Base-by-base conservation (phyloP, 2,888 invertebrate species). In the Synergus gifuensis region DNA sequence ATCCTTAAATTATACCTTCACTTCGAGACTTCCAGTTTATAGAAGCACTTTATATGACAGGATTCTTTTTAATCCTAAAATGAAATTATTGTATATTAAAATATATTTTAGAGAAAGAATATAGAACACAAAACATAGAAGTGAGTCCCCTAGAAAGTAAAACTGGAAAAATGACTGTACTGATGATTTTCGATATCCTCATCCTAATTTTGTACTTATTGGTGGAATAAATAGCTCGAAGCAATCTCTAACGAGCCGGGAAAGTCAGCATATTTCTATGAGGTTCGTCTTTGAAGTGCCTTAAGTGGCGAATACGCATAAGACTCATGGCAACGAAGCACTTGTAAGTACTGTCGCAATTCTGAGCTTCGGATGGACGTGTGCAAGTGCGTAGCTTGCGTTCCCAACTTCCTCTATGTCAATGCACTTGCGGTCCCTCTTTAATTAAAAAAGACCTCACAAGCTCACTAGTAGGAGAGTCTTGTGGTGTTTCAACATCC, bases 401-500 rank as follows among this genome's bases (percentile, higher is more conserved):
- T 81, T 79, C 60, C 77, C 80, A 77, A 69, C 66, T 69, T 73
- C 40, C 66, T 77, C 79, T 76, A 78, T 81, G 62, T 76, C 80
- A 78, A 78, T 78, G 60, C 81, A 79, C 81, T 78, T 79, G 78
- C 79, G 79, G 78, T 84, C 83, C 83, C 85, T 83, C 85, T 87
- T 87, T 86, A 86, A 86, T 87, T 86, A 84, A 85, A 85, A 86
- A 85, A 85, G 85, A 83, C 83, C 85, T 84, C 79, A 83, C 83
- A 81, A 85, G 82, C 78, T 80, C 79, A 77, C 79, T 79, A 83
- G 81, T 62, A 67, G 62, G 83, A 82, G 78, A 82, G 81, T 66
- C 78, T 78, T 69, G 76, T 82, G 64, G 77, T 83, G 16, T 79
- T 83, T 84, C 83, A 85, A 83, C 83, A 84, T 86, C 86, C 83